These are phyloP conservation scores for Cataglyphis rosenhaueri DNA, from an alignment of 2,888 invertebrate species.

Conservation along the genomic window DNA sequence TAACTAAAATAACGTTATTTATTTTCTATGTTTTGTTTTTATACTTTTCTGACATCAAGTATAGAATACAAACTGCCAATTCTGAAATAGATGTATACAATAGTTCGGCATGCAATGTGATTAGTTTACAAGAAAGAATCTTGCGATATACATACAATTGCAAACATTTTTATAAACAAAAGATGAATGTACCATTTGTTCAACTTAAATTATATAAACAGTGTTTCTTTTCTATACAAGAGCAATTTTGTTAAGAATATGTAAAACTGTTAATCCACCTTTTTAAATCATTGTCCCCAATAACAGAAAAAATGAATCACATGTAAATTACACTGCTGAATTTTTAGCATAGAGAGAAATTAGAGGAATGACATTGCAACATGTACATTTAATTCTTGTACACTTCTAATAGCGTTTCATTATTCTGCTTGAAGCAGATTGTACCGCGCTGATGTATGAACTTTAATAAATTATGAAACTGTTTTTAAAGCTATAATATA, in stretches of 20 bases:
- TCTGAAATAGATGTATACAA: constrained; percentile 19
- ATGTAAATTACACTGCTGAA: constrained; percentile 65
- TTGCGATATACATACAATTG: constrained; percentile 62
- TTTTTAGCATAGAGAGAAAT: constrained; percentile 63
- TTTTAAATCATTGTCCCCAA: constrained; percentile 25
- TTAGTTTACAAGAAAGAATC: constrained; percentile 72
- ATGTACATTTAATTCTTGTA: constrained; percentile 65
- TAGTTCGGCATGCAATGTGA: constrained; percentile 40
- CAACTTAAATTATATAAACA: constrained; percentile 76
- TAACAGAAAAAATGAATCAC: constrained; percentile 54
- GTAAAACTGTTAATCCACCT: constrained; percentile 28
- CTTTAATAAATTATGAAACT: constrained; percentile 79
- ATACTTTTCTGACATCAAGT: constrained; percentile 25
- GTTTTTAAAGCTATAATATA: constrained; percentile 56
- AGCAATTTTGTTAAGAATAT: constrained; percentile 57
- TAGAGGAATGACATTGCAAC: constrained; percentile 56
- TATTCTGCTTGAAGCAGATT: constrained; percentile 72
- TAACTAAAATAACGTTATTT: constrained; percentile 11
- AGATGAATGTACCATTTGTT: constrained; percentile 82
- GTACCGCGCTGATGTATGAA: constrained; percentile 77
- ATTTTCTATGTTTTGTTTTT: not conserved
- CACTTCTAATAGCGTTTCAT: constrained; percentile 63
- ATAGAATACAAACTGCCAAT: constrained; percentile 41
- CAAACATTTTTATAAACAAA: constrained; percentile 82
- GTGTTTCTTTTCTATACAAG: constrained; percentile 69